Percentiles rank a stretch among this genome's conserved stretches.
These are phyloP conservation scores for Acholoe squamosa DNA, from an alignment of 2,888 invertebrate genomes.

Conservation along the genomic window DNA sequence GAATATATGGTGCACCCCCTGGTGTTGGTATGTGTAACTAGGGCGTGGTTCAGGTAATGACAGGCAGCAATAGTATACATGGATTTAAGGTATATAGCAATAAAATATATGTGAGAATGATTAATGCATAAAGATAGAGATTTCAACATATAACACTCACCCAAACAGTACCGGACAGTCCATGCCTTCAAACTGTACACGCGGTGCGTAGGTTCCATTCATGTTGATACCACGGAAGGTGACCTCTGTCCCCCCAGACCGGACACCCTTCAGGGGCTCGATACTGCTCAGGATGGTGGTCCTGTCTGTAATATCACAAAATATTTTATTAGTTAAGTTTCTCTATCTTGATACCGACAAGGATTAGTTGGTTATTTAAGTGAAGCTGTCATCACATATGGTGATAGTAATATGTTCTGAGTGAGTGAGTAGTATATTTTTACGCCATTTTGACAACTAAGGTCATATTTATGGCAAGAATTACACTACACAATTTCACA, in stretches of 20 bases:
- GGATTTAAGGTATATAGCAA: not conserved
- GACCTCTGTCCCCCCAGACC: not conserved
- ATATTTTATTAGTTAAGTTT: not conserved
- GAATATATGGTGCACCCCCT: too few relatives aligned
- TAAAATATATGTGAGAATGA: not conserved
- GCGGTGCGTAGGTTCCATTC: not conserved
- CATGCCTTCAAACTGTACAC: not conserved
- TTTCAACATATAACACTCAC: not conserved
- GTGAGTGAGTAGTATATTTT: not conserved
- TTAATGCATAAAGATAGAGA: not conserved
- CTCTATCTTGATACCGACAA: not conserved
- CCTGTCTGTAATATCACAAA: constrained; percentile 2
- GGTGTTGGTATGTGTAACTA: not conserved
- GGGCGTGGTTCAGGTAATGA: not conserved
- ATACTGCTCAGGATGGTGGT: not conserved
- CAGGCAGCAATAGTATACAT: not conserved
- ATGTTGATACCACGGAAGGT: not conserved
- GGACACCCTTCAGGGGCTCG: not conserved
- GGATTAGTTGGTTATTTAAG: not conserved
- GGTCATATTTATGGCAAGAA: not conserved
- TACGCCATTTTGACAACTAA: too few relatives aligned
- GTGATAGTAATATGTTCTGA: not conserved
- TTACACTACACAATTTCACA: not conserved
- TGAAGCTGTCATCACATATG: not conserved
- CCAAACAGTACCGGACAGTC: not conserved